Evolutionary conservation across 2,888 invertebrate genomes (phyloP).

Genomic region (Limnephilus auricula): DNA sequence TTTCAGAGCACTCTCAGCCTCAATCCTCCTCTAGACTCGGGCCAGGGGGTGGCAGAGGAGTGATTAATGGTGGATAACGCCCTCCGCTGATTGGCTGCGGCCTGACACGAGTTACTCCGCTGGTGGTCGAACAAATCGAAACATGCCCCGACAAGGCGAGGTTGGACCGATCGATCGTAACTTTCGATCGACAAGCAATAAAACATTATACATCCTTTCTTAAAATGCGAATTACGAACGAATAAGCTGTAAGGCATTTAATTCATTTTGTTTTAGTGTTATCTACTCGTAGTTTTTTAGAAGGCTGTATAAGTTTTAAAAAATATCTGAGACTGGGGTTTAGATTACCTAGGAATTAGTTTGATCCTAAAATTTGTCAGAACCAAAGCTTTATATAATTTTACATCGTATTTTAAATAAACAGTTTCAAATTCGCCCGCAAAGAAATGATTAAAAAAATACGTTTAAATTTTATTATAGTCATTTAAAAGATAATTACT

Average conservation of each 20-base stretch:
- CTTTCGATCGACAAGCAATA: constrained; percentile 10
- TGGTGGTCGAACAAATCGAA: constrained; percentile 42
- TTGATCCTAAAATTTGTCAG: not conserved
- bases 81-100: constrained; percentile 39
- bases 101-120: constrained; percentile 39
- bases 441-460: too few species aligned
- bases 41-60: constrained; percentile 6
- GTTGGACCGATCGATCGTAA: constrained; percentile 3
- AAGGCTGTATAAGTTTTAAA: not conserved
- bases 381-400: not conserved
- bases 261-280: not conserved
- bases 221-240: not conserved
- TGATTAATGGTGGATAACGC: constrained; percentile 50
- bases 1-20: not conserved
- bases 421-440: too few species aligned
- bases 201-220: constrained; percentile 2
- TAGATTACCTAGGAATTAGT: too few species aligned
- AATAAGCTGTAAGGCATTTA: not conserved
- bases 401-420: not conserved
- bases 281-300: not conserved
- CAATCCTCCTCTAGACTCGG: not conserved
- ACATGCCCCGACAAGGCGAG: constrained; percentile 13
- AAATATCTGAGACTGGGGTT: not conserved
- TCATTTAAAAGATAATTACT: too few species aligned
- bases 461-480: too few species aligned